Evolutionary conservation across 2,888 invertebrate genomes (phyloP).

Genomic region (Opisthograptis luteolata): DNA sequence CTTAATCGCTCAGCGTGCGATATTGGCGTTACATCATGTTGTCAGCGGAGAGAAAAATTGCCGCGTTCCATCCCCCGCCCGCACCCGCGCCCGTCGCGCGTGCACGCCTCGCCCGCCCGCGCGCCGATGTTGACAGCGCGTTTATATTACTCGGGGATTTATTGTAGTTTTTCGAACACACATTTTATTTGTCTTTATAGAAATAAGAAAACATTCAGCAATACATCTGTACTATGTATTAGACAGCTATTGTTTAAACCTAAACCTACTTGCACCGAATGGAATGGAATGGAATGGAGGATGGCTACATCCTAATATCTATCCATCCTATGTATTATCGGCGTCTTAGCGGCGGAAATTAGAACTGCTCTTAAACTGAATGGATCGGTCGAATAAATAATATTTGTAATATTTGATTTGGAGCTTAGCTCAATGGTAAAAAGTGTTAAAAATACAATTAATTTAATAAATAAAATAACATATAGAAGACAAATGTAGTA

Average conservation of each 20-base stretch:
- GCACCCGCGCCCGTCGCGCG: conserved; percentile 46
- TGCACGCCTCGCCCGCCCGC: conserved; percentile 55
- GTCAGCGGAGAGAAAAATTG: conserved; percentile 84
- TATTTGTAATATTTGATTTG: too few species aligned
- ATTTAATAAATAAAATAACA: too few species aligned
- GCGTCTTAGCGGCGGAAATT: too few species aligned
- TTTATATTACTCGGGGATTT: conserved; percentile 79
- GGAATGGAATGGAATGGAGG: too few species aligned
- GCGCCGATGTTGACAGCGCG: conserved; percentile 72
- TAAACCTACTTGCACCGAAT: too few species aligned
- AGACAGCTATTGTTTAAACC: too few species aligned
- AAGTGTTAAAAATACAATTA: too few species aligned
- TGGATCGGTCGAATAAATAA: too few species aligned
- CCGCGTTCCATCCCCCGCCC: conserved; percentile 63
- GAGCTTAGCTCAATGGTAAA: too few species aligned
- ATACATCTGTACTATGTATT: not conserved
- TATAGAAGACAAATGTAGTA: not conserved
- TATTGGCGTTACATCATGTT: conserved; percentile 85
- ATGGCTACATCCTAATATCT: too few species aligned
- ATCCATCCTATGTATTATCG: too few species aligned
- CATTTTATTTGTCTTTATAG: conserved; percentile 65
- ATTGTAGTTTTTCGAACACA: conserved; percentile 77
- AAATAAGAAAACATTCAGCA: conserved; percentile 38
- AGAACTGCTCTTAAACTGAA: not conserved
- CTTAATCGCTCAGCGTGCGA: conserved; percentile 84